Conservation (phyloP, 92 coral and sea anemone species). For the Umimayanthus chanpuru region DNA sequence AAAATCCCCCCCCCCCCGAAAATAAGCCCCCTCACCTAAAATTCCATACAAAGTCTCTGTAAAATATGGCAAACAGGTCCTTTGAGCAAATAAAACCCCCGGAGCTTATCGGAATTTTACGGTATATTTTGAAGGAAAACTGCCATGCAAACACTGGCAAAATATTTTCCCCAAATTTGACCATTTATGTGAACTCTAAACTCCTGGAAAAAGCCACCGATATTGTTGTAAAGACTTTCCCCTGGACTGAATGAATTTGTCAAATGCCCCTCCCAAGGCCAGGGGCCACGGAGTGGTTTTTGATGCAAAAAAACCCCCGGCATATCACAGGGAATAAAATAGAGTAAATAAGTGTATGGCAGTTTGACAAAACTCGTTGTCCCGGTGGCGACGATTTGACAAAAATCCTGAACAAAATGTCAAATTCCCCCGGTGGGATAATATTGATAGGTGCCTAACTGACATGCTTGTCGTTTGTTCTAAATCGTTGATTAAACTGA, state of each 20-base stretch:
- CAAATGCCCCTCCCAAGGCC: not conserved
- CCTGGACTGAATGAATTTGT: not conserved
- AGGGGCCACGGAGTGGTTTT: not conserved
- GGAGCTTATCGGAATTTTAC: not conserved
- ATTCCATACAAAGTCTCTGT: too few relatives aligned
- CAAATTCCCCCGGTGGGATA: constrained; percentile 14
- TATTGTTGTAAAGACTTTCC: not conserved
- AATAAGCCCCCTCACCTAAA: too few relatives aligned
- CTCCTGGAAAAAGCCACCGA: not conserved
- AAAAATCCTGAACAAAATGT: constrained; percentile 3
- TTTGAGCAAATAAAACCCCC: too few relatives aligned
- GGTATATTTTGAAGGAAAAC: not conserved
- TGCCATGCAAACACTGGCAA: not conserved
- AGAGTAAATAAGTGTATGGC: not conserved
- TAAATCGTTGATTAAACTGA: constrained; percentile 27
- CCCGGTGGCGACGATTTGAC: too few relatives aligned
- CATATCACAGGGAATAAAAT: not conserved
- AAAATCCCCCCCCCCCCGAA: not conserved
- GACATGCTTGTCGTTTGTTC: constrained; percentile 22
- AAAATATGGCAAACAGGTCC: too few relatives aligned
- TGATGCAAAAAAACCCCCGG: not conserved
- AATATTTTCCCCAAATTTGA: not conserved
- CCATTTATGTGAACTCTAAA: not conserved
- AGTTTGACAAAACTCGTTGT: not conserved
- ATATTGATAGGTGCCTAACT: constrained; percentile 3